Evolutionary conservation across 1,140 invertebrate genomes (phyloP).

Genomic region (Rhyacophila brunnea): DNA sequence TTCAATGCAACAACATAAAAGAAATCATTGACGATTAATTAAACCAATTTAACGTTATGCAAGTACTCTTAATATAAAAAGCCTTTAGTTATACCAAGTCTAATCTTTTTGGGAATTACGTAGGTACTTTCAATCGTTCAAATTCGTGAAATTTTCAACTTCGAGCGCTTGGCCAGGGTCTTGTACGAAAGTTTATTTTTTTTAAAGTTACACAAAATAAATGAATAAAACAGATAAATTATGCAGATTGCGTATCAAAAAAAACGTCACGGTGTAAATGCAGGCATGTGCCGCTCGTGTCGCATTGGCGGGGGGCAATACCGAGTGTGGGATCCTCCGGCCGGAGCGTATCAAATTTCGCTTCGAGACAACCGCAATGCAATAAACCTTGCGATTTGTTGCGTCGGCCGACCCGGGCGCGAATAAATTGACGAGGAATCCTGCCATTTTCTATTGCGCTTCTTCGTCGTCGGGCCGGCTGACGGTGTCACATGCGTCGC

Average conservation of each 20-base stretch:
- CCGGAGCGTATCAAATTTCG: slow-evolving; percentile 34
- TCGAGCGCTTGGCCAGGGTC: too few species aligned
- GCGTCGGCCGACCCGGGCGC: slow-evolving; percentile 16
- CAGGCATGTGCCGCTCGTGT: background rate
- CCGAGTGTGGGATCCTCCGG: slow-evolving; percentile 15
- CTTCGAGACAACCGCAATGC: slow-evolving; percentile 30
- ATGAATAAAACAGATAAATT: slow-evolving; percentile 17
- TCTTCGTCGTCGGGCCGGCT: slow-evolving; percentile 11
- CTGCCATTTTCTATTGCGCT: slow-evolving; percentile 24
- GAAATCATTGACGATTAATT: too few species aligned
- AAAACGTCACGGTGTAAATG: background rate
- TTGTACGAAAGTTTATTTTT: background rate
- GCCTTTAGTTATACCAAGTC: too few species aligned
- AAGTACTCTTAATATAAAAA: too few species aligned
- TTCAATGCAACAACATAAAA: too few species aligned
- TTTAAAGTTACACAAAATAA: background rate
- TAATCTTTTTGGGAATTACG: too few species aligned
- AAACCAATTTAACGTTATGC: too few species aligned
- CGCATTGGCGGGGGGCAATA: background rate
- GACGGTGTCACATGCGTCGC: slow-evolving; percentile 8
- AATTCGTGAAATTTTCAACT: too few species aligned
- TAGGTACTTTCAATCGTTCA: too few species aligned
- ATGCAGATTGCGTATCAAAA: slow-evolving; percentile 23
- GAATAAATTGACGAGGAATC: slow-evolving; percentile 27
- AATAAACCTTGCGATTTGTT: slow-evolving; percentile 34